Percentiles rank a stretch among this genome's conserved stretches.
Conservation (phyloP, 2,797 vertebrate genomes). For the Gallinago stenura region DNA sequence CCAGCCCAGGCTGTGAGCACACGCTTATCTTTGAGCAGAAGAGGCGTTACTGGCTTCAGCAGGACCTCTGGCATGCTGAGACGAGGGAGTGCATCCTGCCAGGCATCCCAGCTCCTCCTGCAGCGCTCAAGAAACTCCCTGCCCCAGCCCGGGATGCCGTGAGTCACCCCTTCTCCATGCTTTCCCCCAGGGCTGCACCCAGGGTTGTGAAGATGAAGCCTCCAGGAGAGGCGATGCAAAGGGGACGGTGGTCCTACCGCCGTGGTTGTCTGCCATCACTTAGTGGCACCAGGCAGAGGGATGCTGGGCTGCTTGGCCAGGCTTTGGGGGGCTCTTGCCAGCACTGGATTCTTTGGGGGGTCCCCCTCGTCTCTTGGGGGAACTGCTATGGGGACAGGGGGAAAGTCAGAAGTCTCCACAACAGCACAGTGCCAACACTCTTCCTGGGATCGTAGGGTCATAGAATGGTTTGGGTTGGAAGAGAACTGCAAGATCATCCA, state of each 20-base stretch:
- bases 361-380: not conserved
- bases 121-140: not conserved
- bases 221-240: rapidly evolving
- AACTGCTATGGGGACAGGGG: not conserved
- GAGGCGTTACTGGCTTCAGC: not conserved
- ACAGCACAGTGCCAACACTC: not conserved
- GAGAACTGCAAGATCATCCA: too few species aligned
- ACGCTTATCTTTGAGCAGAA: not conserved
- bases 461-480: not conserved
- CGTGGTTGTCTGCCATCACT: rapidly evolving
- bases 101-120: not conserved
- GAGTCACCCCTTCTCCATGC: rapidly evolving
- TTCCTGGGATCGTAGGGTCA: not conserved
- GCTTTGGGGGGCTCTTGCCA: not conserved
- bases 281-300: not conserved
- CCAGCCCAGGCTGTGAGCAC: constrained; percentile 21
- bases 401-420: not conserved
- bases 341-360: not conserved
- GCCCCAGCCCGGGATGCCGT: rapidly evolving
- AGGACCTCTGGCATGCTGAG: rapidly evolving
- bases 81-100: rapidly evolving
- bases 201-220: rapidly evolving
- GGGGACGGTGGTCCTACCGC: not conserved
- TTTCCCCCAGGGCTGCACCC: not conserved
- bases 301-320: not conserved